phyloP scores from a whole-genome alignment of 2,113 vertebrate genomes.

The Gracilinanus agilis region DNA sequence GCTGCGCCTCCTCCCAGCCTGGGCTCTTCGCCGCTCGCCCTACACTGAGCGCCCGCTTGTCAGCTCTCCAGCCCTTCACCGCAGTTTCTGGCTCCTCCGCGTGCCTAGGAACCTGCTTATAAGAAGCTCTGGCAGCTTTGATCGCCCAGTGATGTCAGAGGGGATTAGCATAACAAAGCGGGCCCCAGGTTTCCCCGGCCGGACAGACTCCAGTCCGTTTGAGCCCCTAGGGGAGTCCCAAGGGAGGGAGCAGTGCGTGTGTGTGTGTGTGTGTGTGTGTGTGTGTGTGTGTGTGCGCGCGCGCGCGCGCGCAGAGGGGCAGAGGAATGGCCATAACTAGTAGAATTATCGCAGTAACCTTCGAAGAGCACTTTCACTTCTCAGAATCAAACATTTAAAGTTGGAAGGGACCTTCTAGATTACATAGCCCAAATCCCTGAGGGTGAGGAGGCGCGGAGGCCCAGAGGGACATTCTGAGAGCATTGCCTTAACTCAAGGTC shows the following conservation, averaged over 20 bases:
- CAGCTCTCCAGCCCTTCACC: background rate
- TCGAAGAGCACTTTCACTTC: background rate
- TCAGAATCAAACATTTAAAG: background rate
- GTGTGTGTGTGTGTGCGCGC: too few relatives aligned
- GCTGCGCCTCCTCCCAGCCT: background rate
- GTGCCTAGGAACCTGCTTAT: background rate
- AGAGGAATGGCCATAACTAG: background rate
- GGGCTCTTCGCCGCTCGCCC: background rate
- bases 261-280: background rate
- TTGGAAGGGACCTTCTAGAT: background rate
- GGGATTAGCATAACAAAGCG: background rate
- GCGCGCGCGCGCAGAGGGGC: background rate
- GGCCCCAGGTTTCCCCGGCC: background rate
- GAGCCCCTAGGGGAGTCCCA: background rate
- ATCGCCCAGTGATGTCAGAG: background rate
- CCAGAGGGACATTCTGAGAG: background rate
- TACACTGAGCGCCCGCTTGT: background rate
- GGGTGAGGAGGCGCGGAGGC: background rate
- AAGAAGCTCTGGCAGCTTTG: background rate
- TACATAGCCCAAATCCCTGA: background rate
- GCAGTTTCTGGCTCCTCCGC: background rate
- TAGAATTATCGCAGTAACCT: background rate
- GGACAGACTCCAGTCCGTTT: background rate
- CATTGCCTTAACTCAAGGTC: background rate
- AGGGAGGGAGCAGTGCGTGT: background rate